Conservation (phyloP, 2,797 vertebrate genomes). For the Bryconaethiops microstoma region DNA sequence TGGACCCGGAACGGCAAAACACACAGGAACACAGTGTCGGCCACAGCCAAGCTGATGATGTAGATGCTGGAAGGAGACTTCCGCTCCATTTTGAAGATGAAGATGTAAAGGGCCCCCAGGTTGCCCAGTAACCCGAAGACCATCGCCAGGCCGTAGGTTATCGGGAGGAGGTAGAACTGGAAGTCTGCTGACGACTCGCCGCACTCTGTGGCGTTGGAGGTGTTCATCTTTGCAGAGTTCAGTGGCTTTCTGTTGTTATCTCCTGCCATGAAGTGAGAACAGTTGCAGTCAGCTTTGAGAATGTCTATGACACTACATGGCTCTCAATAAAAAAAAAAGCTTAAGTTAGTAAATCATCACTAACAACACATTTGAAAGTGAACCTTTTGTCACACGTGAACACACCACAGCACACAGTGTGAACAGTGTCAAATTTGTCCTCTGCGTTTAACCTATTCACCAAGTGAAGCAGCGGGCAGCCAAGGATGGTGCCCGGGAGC, state of each 20-base stretch:
- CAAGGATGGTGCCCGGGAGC: too few species aligned
- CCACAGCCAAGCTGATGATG: slow-evolving; percentile 80
- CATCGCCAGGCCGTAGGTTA: slow-evolving; percentile 74
- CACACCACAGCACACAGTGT: too few species aligned
- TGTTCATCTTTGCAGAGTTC: slow-evolving; percentile 55
- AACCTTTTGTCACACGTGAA: too few species aligned
- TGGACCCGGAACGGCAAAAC: slow-evolving; percentile 83
- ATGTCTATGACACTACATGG: background rate
- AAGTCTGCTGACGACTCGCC: slow-evolving; percentile 60
- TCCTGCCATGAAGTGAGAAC: background rate
- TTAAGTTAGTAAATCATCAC: background rate
- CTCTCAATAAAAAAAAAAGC: background rate
- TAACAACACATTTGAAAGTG: too few species aligned
- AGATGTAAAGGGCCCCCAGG: slow-evolving; percentile 70
- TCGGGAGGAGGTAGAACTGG: slow-evolving; percentile 77
- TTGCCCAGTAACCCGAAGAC: slow-evolving; percentile 80
- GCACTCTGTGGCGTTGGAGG: slow-evolving; percentile 30
- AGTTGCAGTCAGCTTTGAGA: background rate
- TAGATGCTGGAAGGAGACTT: slow-evolving; percentile 74
- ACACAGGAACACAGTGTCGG: slow-evolving; percentile 75
- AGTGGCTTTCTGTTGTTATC: background rate
- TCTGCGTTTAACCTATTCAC: too few species aligned
- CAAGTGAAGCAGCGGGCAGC: too few species aligned
- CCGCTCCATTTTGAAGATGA: slow-evolving; percentile 63
- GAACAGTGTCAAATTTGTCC: too few species aligned